Evolutionary conservation across 2,113 vertebrate species (phyloP).

Genomic region (Dipodomys ordii): DNA sequence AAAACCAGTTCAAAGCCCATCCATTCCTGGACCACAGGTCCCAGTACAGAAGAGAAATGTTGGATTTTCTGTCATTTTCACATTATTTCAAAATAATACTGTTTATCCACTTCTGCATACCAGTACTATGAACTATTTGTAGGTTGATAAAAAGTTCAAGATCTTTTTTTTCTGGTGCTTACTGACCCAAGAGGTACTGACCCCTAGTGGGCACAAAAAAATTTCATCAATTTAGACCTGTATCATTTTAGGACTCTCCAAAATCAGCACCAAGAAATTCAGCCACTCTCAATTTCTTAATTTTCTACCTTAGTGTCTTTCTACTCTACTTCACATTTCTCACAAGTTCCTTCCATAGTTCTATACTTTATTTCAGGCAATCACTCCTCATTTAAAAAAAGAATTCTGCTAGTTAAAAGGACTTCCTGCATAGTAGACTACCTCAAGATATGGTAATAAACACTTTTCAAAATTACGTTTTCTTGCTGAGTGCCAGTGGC

Average conservation of each 20-base stretch:
- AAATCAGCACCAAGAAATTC: conserved; percentile 11
- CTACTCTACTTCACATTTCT: background rate
- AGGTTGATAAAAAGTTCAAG: conserved; percentile 20
- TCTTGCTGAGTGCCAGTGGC: background rate
- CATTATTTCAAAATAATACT: conserved; percentile 9
- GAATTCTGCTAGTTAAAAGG: conserved; percentile 2
- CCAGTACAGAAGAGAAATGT: background rate
- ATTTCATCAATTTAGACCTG: conserved; percentile 14
- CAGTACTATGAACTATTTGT: conserved; percentile 37
- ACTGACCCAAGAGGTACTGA: conserved; percentile 36
- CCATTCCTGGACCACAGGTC: background rate
- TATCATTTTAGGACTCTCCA: conserved; percentile 51
- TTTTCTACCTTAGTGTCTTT: conserved; percentile 17
- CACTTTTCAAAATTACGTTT: background rate
- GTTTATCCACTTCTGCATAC: background rate
- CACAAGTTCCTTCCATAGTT: background rate
- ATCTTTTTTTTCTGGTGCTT: background rate
- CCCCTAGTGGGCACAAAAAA: conserved; percentile 67
- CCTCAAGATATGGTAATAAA: background rate
- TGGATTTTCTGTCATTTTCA: background rate
- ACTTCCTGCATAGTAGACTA: background rate
- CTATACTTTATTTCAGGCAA: background rate
- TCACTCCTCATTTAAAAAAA: conserved; percentile 29
- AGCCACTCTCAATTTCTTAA: background rate
- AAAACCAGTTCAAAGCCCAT: background rate